phyloP scores from a whole-genome alignment of 2,888 invertebrate genomes.

The Herminia tarsipennalis region DNA sequence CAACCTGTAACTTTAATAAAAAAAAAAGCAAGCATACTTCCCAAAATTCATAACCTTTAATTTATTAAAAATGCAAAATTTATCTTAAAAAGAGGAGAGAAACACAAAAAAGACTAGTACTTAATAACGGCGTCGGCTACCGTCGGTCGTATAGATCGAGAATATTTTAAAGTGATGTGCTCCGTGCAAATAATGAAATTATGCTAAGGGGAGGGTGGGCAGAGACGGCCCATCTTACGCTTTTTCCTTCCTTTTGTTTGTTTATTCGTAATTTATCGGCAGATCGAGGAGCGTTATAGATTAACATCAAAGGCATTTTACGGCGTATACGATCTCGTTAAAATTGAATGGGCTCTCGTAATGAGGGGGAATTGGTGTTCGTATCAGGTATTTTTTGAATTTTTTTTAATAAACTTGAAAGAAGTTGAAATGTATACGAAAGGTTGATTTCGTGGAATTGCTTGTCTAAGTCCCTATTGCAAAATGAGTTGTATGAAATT shows the following conservation, averaged over 20 bases:
- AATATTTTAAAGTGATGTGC: constrained; percentile 63
- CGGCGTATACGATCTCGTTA: constrained; percentile 63
- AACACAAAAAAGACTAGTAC: constrained; percentile 33
- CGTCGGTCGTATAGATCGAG: constrained; percentile 52
- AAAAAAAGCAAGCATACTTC: neutral
- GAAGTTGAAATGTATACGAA: no score
- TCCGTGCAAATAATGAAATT: constrained; percentile 73
- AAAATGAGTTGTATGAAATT: no score
- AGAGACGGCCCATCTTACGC: constrained; percentile 43
- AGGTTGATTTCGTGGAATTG: no score
- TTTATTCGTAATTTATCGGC: constrained; percentile 76
- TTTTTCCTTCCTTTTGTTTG: constrained; percentile 70
- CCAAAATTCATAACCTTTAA: constrained; percentile 4
- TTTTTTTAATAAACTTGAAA: constrained; percentile 37
- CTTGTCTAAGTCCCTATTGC: no score
- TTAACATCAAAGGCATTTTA: constrained; percentile 74
- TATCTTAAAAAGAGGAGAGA: constrained; percentile 18
- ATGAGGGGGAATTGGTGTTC: constrained; percentile 52
- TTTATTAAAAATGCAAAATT: constrained; percentile 2
- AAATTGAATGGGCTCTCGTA: constrained; percentile 63
- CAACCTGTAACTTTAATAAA: neutral
- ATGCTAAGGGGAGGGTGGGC: constrained; percentile 48
- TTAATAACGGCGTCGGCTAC: constrained; percentile 35
- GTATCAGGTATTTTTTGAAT: constrained; percentile 39
- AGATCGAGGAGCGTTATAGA: constrained; percentile 72